These are phyloP conservation scores for Euzophera pinguis DNA, from an alignment of 2,888 invertebrate genomes.

Conservation along the genomic window DNA sequence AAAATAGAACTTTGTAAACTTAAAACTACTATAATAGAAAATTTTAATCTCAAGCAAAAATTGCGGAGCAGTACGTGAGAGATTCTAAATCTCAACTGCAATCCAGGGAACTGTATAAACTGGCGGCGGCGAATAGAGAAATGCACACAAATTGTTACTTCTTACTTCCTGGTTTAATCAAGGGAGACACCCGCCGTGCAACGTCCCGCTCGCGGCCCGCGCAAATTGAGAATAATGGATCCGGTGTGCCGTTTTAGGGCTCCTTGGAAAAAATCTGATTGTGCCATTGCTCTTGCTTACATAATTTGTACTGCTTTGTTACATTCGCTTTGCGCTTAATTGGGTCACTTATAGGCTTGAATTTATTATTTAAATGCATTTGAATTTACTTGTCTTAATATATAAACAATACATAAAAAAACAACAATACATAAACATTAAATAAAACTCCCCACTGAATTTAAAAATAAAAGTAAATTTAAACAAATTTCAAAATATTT, in stretches of 20 bases:
- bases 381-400: no score
- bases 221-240: constrained; percentile 78
- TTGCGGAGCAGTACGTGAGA: constrained; percentile 26
- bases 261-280: constrained; percentile 49
- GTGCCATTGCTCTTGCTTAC: constrained; percentile 21
- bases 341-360: background rate
- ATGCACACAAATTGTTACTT: constrained; percentile 72
- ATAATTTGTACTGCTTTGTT: constrained; percentile 16
- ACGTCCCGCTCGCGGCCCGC: constrained; percentile 44
- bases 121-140: constrained; percentile 38
- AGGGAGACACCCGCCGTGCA: constrained; percentile 76
- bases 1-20: background rate
- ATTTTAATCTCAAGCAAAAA: constrained; percentile 15
- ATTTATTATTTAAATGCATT: no score
- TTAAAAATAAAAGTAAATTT: no score
- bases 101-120: constrained; percentile 43
- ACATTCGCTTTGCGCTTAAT: constrained; percentile 12
- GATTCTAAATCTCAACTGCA: constrained; percentile 41
- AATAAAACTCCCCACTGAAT: no score
- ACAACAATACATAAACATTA: no score
- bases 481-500: no score
- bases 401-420: no score
- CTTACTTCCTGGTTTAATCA: constrained; percentile 74
- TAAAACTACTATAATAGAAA: background rate
- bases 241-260: constrained; percentile 56